These are phyloP conservation scores for Tenthredo scrophulariae DNA, from an alignment of 2,888 invertebrate species.

Conservation along the genomic window DNA sequence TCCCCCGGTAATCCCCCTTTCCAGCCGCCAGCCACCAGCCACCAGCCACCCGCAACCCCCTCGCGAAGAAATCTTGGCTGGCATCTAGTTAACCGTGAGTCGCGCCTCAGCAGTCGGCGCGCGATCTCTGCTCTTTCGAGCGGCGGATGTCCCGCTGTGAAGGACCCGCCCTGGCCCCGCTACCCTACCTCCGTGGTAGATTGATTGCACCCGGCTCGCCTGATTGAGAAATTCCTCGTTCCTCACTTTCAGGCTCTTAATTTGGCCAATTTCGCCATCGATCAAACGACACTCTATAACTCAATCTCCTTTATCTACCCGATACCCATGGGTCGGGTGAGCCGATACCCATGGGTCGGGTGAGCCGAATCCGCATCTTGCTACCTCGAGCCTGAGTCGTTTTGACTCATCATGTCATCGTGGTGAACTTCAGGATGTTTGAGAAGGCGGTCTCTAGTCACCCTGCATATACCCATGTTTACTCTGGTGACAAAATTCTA, in stretches of 20 bases:
- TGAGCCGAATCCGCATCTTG: background rate
- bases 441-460: background rate
- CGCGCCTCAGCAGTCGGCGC: constrained; percentile 44
- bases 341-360: constrained; percentile 11
- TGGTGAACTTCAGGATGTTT: background rate
- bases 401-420: background rate
- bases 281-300: constrained; percentile 54
- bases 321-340: constrained; percentile 18
- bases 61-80: constrained; percentile 69
- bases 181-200: constrained; percentile 38
- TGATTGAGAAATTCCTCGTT: constrained; percentile 55
- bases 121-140: constrained; percentile 49
- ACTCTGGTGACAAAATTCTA: background rate
- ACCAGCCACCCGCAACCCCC: constrained; percentile 58
- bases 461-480: background rate
- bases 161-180: constrained; percentile 40
- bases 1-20: constrained; percentile 40
- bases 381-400: background rate
- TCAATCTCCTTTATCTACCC: constrained; percentile 34
- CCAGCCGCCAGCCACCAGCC: background rate
- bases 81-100: constrained; percentile 69
- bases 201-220: constrained; percentile 50
- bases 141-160: constrained; percentile 51
- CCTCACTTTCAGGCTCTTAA: constrained; percentile 52
- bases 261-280: constrained; percentile 55